Evolutionary conservation across 2,797 vertebrate species (phyloP).

Genomic region (Borostomias antarcticus): DNA sequence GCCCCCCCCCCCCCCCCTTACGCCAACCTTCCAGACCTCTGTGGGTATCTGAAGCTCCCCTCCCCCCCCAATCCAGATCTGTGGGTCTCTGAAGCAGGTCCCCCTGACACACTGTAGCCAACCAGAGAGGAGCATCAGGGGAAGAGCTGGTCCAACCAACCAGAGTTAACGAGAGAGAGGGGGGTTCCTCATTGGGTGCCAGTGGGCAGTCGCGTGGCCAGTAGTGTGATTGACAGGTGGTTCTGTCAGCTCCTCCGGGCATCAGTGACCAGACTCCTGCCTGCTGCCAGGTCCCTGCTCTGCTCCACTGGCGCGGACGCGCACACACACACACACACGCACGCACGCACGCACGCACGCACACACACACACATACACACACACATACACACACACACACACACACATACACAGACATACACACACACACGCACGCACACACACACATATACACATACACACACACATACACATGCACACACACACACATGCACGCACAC

Average conservation of each 20-base stretch:
- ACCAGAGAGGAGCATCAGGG: not conserved
- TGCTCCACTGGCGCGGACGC: slow-evolving; percentile 86
- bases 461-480: slow-evolving; percentile 6
- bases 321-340: slow-evolving; percentile 61
- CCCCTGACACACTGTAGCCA: not conserved
- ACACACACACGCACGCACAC: not conserved
- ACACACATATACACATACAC: not conserved
- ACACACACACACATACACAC: slow-evolving; percentile 10
- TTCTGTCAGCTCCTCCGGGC: slow-evolving; percentile 89
- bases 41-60: not conserved
- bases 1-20: too few relatives aligned
- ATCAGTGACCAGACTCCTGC: slow-evolving; percentile 89
- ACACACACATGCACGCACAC: too few relatives aligned
- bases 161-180: slow-evolving; percentile 69
- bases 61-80: too few relatives aligned
- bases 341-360: slow-evolving; percentile 35
- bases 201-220: slow-evolving; percentile 49
- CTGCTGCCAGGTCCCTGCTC: slow-evolving; percentile 96
- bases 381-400: slow-evolving; percentile 2
- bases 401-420: too few relatives aligned
- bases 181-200: slow-evolving; percentile 65
- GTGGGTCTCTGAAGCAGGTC: not conserved
- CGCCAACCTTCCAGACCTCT: not conserved
- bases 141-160: slow-evolving; percentile 57
- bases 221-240: slow-evolving; percentile 88